A percentile compares a stretch with the other conserved stretches of the same genome.
phyloP scores from a whole-genome alignment of 2,113 vertebrate species.

The Leptocoma aspasia region DNA sequence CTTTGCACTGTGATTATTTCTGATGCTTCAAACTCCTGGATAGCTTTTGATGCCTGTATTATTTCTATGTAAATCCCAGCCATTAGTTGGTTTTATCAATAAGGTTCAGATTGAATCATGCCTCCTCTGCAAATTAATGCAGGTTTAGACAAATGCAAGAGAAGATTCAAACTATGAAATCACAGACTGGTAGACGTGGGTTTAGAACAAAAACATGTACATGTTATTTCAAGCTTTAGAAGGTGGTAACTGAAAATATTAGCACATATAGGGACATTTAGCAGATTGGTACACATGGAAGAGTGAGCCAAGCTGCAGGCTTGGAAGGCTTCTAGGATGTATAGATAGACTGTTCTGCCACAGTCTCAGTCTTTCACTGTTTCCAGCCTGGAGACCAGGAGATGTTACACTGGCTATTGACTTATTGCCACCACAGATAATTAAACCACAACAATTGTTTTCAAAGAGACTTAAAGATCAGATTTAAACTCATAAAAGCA shows the following conservation, averaged over 20 bases:
- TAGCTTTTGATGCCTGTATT: constrained; percentile 55
- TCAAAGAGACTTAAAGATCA: neutral
- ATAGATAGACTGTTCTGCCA: neutral
- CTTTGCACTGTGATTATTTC: constrained; percentile 49
- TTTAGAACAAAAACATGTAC: constrained; percentile 17
- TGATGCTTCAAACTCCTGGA: constrained; percentile 52
- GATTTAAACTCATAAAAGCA: constrained; percentile 4
- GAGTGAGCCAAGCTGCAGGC: neutral
- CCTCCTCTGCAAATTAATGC: constrained; percentile 18
- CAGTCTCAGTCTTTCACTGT: neutral
- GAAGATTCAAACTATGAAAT: neutral
- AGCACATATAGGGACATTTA: neutral
- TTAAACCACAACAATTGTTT: constrained; percentile 5
- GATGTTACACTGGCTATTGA: neutral
- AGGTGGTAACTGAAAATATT: constrained; percentile 15
- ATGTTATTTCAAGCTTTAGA: constrained; percentile 1
- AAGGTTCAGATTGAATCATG: constrained; percentile 50
- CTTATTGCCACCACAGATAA: neutral
- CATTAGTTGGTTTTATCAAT: constrained; percentile 57
- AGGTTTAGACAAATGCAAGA: neutral
- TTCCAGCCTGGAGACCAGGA: neutral
- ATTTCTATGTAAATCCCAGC: constrained; percentile 62
- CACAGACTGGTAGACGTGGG: neutral
- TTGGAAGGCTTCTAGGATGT: neutral
- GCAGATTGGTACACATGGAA: neutral